Evolutionary conservation across 2,797 vertebrate genomes (phyloP).

Genomic region (Mus caroli): DNA sequence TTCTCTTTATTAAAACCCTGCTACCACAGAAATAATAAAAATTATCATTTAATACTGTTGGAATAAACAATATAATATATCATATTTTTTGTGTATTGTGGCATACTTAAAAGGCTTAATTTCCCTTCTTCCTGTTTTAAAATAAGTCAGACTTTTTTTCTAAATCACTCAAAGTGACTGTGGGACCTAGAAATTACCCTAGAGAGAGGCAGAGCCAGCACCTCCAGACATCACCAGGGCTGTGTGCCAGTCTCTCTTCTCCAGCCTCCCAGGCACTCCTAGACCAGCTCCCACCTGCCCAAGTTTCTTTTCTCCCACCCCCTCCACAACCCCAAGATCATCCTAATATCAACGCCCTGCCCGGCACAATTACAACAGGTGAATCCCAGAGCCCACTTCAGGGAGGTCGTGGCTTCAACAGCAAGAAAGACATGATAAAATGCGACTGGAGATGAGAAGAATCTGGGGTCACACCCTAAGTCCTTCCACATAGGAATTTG

Average conservation of each 20-base stretch:
- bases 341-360: neutral
- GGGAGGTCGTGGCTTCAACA: neutral
- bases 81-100: neutral
- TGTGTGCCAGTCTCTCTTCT: neutral
- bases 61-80: neutral
- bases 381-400: too few relatives aligned
- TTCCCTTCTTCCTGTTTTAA: neutral
- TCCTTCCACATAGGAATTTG: neutral
- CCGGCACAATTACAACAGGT: neutral
- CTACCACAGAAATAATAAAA: neutral
- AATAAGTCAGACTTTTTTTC: neutral
- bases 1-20: neutral
- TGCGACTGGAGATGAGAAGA: neutral
- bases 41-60: neutral
- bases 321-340: neutral
- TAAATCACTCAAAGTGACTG: neutral
- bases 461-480: neutral
- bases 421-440: neutral
- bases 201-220: neutral
- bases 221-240: neutral
- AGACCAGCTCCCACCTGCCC: neutral
- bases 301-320: neutral
- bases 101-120: neutral
- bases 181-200: neutral
- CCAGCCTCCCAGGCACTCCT: neutral